Evolutionary conservation across 2,797 vertebrate genomes (phyloP), one percentile per base, ranked within the genome.

Genomic region (Molothrus aeneus): DNA sequence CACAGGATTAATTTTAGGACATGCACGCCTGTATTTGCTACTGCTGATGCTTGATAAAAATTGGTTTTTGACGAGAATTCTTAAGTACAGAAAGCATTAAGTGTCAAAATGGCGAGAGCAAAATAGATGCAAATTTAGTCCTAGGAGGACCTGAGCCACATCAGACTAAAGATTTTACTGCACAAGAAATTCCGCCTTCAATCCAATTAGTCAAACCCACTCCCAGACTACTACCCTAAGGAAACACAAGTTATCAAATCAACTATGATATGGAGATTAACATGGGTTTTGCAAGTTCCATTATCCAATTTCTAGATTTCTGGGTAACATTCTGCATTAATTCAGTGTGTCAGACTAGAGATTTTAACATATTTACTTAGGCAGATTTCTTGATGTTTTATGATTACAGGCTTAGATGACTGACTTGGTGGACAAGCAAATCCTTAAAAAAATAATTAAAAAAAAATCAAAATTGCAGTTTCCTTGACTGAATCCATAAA

Each of bases 21-120:
- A 97, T 95, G 95, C 95, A 96, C 34, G 92, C 95, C 90, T 92
- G 86, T 86, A 95, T 90, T 80, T 94, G 79, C 93, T 96, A 95
- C 7, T 70, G 91, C 84, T 91, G 95, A 63, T 73, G 85, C 90
- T 91, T 7, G 63, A 63, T 24, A 88, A 92, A 95, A 96, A 83
- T 11, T 10, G 16, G 1, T 40, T 94, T 90, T 70, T 91, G 90
- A 94, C 79, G 91, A 95, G 50, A 94, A 75, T 64, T 92, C 88
- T 94, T 34, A 93, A 66, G 89, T 42, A 84, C 48, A 86, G 84
- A 83, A 97, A 93, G 90, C 5, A 11, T 69, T 82, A 92, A 56
- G 43, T 64, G 47, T 86, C 86, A 90, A 95, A 95, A 92, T 83
- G 73, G 84, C 13, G 4, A 59, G 42, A 73, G 74, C 86, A 91